These are phyloP conservation scores for Megaceryle alcyon DNA, from an alignment of 2,797 vertebrate genomes.

Conservation along the genomic window DNA sequence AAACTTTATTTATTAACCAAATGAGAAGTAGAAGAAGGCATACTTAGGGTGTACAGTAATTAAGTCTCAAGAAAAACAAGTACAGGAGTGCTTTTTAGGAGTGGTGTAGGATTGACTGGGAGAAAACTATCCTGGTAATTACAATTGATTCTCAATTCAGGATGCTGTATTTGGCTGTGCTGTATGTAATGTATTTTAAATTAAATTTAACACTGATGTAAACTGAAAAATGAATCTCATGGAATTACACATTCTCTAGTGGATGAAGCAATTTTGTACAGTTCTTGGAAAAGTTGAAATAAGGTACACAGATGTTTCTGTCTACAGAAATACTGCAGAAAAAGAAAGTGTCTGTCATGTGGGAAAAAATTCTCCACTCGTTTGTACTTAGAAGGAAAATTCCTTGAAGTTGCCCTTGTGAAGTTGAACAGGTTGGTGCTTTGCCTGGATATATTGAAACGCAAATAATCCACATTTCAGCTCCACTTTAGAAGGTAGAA, in stretches of 20 bases:
- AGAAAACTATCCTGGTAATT: constrained; percentile 9
- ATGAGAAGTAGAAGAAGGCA: not conserved
- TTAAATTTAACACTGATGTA: not conserved
- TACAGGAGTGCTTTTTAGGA: not conserved
- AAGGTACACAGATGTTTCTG: not conserved
- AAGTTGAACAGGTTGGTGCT: constrained; percentile 1
- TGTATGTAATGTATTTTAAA: constrained; percentile 14
- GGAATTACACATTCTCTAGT: not conserved
- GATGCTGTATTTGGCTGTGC: not conserved
- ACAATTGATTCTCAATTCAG: not conserved
- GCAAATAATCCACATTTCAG: not conserved
- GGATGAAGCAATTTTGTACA: not conserved
- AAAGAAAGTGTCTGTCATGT: not conserved
- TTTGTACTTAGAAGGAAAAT: constrained; percentile 27
- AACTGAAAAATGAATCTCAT: not conserved
- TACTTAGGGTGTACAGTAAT: not conserved
- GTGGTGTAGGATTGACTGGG: not conserved
- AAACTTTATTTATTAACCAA: not conserved
- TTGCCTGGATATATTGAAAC: not conserved
- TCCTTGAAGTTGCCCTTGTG: not conserved
- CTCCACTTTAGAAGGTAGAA: not conserved
- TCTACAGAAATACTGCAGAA: not conserved
- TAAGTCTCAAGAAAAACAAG: not conserved
- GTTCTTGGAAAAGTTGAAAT: not conserved
- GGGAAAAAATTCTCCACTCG: not conserved